Evolutionary conservation across 2,113 vertebrate species (phyloP).

Genomic region (Archilochus colubris): DNA sequence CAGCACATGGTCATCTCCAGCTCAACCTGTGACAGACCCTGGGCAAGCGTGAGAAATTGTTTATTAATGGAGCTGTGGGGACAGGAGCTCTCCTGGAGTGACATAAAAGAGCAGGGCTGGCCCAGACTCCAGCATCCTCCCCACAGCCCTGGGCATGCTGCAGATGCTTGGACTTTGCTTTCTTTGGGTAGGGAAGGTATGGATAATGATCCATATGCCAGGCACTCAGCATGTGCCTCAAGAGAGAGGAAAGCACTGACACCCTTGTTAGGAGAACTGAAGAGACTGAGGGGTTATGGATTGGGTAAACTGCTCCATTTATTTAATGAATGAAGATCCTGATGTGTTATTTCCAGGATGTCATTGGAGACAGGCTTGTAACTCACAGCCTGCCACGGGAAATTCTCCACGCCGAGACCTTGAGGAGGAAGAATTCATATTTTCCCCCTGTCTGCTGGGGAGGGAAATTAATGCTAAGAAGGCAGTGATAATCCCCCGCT

Average conservation of each 20-base stretch:
- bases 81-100: neutral
- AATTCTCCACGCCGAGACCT: conserved; percentile 12
- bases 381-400: conserved; percentile 34
- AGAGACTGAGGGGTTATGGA: neutral
- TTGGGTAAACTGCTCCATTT: neutral
- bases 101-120: neutral
- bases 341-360: conserved; percentile 43
- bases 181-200: neutral
- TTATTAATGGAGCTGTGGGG: neutral
- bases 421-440: conserved; percentile 55
- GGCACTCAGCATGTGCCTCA: neutral
- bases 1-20: rapidly evolving
- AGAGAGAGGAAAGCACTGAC: neutral
- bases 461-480: conserved; percentile 52
- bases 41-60: conserved; percentile 10
- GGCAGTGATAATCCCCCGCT: conserved; percentile 53
- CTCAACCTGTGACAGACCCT: neutral
- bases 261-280: neutral
- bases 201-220: neutral
- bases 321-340: conserved; percentile 25
- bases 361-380: conserved; percentile 64
- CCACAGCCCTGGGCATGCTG: neutral
- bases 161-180: neutral
- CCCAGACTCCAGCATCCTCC: neutral
- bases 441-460: conserved; percentile 32